Base-by-base conservation (phyloP, 1,140 invertebrate species). In the Parasteatoda tepidariorum region DNA sequence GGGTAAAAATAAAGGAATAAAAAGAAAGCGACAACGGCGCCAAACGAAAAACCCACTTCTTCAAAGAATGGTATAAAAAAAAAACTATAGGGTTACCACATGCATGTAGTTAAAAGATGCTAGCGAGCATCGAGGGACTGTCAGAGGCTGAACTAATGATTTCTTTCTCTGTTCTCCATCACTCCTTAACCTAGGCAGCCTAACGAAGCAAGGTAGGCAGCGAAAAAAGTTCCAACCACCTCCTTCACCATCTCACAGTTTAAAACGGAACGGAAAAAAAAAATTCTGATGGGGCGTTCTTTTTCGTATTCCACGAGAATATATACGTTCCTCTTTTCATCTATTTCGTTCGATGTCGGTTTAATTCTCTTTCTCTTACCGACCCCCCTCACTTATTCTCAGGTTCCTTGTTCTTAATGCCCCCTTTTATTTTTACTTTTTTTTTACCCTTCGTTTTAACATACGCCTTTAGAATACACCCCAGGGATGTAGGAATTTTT, bases 121-220 rank as follows among this genome's bases (percentile, higher is more conserved):
- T 81, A 30, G 41, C 34, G 31, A 68, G 76, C 76, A 81, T 81
- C 76, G 31, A 81, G 64, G 76, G 75, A 78, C 75, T 70, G 76
- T 81, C 76, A 81, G 78, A 71, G 78, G 67, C 48, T 48, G 66
- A 82, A 71, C 78, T 82, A 82, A 82, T 82, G 75, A 79, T 79
- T 79, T 79, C 75, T 79, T 38, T 79, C 75, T 79, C 75, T 68
- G 26, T 79, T 79, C 62, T 66, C 75, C 75, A 68, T 70, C 76
- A 81, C 76, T 81, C 66, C 48, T 81, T 81, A 81, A 81, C 76
- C 76, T 70, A 81, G 76, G 62, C 62, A 28, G 48, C 76, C 66
- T 81, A 81, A 81, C 76, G 76, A 81, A 81, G 76, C 64, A 81
- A 81, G 66, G 30, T 81, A 81, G 66, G 54, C 62, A 18, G 31